Percentiles rank a stretch among this genome's conserved stretches.
Evolutionary conservation across 2,888 invertebrate genomes (phyloP).

Genomic region (Chouioia cunea): DNA sequence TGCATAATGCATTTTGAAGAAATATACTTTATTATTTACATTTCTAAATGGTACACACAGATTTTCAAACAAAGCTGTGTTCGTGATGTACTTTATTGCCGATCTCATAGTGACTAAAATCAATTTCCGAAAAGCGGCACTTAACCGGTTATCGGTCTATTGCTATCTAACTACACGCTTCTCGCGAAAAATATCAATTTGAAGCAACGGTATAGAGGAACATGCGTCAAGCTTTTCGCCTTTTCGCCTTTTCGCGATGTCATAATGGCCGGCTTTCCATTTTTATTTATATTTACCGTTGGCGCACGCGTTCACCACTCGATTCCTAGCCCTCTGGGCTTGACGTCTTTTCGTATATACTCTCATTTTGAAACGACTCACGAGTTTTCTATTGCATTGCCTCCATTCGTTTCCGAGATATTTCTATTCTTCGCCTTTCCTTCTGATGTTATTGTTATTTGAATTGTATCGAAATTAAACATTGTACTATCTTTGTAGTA

Average conservation of each 20-base stretch:
- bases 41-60: too few species aligned
- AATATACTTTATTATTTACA: too few species aligned
- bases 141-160: background rate
- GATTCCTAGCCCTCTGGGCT: slow-evolving; percentile 2
- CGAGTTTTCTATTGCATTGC: too few species aligned
- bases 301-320: background rate
- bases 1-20: too few species aligned
- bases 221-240: slow-evolving; percentile 66
- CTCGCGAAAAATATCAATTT: slow-evolving; percentile 63
- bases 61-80: too few species aligned
- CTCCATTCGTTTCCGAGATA: background rate
- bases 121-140: slow-evolving; percentile 47
- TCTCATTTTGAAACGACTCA: too few species aligned
- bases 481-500: too few species aligned
- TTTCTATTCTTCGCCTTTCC: background rate
- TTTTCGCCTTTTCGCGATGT: slow-evolving; percentile 56
- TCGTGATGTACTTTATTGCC: too few species aligned
- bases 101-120: slow-evolving; percentile 51
- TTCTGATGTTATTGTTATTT: background rate
- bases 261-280: slow-evolving; percentile 67
- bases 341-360: too few species aligned
- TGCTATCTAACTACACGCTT: slow-evolving; percentile 30
- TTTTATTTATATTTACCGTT: slow-evolving; percentile 64
- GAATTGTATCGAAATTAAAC: too few species aligned
- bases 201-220: slow-evolving; percentile 56